Conservation (phyloP, 2,113 vertebrate species). For the Rhinoptilus africanus region DNA sequence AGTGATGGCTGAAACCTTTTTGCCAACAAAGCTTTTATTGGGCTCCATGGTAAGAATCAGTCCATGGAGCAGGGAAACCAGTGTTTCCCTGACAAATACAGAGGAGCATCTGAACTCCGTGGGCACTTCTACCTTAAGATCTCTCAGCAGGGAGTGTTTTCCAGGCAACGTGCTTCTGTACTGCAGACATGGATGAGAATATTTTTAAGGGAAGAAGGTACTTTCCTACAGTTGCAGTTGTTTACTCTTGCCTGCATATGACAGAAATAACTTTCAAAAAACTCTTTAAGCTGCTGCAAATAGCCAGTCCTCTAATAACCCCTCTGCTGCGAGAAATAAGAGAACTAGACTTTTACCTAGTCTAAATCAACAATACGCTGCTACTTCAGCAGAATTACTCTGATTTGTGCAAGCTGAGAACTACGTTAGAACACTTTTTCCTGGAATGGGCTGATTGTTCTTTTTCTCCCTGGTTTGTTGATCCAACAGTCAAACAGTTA, state of each 20-base stretch:
- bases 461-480: slow-evolving; percentile 41
- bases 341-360: background rate
- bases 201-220: background rate
- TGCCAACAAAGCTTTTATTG: background rate
- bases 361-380: background rate
- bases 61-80: background rate
- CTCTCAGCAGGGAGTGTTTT: background rate
- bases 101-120: background rate
- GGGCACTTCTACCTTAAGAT: background rate
- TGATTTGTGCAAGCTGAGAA: background rate
- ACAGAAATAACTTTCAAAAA: background rate
- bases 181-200: background rate
- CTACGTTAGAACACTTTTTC: background rate
- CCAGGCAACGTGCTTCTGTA: background rate
- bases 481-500: slow-evolving; percentile 26
- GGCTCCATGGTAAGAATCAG: background rate
- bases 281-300: background rate
- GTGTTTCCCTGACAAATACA: background rate
- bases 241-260: background rate
- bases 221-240: background rate
- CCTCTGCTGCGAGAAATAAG: background rate
- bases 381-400: background rate
- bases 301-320: background rate
- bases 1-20: background rate
- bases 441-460: background rate